These are phyloP conservation scores for Melanotaenia nigrans DNA, from an alignment of 2,797 vertebrate species.

Conservation along the genomic window DNA sequence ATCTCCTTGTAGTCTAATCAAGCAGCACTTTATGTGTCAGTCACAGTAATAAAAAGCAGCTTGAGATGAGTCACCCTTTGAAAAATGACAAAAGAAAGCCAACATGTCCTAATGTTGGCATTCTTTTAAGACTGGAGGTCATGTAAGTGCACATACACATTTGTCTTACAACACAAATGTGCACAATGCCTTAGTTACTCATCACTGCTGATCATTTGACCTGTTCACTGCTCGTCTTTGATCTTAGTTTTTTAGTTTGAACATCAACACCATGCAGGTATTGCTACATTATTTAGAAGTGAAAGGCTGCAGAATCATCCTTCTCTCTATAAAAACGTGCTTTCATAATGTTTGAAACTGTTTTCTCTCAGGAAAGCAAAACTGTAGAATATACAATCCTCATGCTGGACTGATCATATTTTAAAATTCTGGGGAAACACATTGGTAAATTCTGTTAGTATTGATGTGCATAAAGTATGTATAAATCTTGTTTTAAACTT, in stretches of 20 bases:
- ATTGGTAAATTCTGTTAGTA: background rate
- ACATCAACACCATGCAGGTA: constrained; percentile 19
- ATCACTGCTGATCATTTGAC: constrained; percentile 5
- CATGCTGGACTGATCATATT: constrained; percentile 6
- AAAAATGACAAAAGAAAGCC: constrained; percentile 39
- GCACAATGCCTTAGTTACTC: constrained; percentile 36
- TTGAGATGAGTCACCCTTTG: constrained; percentile 64
- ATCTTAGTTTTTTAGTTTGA: constrained; percentile 37
- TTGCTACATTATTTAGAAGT: constrained; percentile 33
- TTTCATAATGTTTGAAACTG: constrained; percentile 6
- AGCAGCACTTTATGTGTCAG: constrained; percentile 49
- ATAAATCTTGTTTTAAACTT: background rate
- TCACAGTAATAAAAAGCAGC: constrained; percentile 62
- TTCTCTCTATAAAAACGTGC: constrained; percentile 30
- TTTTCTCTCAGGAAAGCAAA: constrained; percentile 31
- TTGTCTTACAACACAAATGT: constrained; percentile 24
- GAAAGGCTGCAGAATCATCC: constrained; percentile 31
- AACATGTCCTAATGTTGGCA: constrained; percentile 44
- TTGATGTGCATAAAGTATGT: constrained; percentile 12
- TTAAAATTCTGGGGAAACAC: background rate
- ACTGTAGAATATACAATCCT: background rate
- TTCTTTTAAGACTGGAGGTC: constrained; percentile 37
- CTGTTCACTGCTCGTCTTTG: constrained; percentile 43
- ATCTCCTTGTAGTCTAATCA: constrained; percentile 70
- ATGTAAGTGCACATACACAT: constrained; percentile 15